phyloP scores from a whole-genome alignment of 2,797 vertebrate species.

The Odontamblyopus rebecca region DNA sequence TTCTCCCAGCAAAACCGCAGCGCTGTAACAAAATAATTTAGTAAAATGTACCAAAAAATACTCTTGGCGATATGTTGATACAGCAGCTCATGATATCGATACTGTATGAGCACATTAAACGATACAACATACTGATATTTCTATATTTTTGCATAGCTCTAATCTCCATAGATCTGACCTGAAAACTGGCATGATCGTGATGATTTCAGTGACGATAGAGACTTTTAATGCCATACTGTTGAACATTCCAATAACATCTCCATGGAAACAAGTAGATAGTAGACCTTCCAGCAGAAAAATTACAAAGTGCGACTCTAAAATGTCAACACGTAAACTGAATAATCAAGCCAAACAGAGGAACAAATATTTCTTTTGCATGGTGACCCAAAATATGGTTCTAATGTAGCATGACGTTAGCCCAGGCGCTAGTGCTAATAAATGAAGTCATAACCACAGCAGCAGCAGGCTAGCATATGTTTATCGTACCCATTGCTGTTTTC shows the following conservation, averaged over 20 bases:
- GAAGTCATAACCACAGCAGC: constrained; percentile 37
- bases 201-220: not conserved
- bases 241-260: not conserved
- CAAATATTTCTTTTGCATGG: not conserved
- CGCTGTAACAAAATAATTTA: too few species aligned
- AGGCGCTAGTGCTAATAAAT: constrained; percentile 63
- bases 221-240: not conserved
- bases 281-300: not conserved
- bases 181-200: not conserved
- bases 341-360: not conserved
- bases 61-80: too few species aligned
- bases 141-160: too few species aligned
- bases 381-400: not conserved
- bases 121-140: too few species aligned
- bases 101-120: too few species aligned
- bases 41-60: too few species aligned
- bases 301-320: not conserved
- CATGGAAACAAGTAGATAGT: not conserved
- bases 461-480: constrained; percentile 58
- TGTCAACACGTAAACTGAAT: not conserved
- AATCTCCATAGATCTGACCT: not conserved
- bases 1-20: too few species aligned
- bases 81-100: too few species aligned
- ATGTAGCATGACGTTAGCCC: constrained; percentile 22
- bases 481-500: constrained; percentile 58